Conservation (phyloP, 2,113 vertebrate species). For the Cisticola juncidis region DNA sequence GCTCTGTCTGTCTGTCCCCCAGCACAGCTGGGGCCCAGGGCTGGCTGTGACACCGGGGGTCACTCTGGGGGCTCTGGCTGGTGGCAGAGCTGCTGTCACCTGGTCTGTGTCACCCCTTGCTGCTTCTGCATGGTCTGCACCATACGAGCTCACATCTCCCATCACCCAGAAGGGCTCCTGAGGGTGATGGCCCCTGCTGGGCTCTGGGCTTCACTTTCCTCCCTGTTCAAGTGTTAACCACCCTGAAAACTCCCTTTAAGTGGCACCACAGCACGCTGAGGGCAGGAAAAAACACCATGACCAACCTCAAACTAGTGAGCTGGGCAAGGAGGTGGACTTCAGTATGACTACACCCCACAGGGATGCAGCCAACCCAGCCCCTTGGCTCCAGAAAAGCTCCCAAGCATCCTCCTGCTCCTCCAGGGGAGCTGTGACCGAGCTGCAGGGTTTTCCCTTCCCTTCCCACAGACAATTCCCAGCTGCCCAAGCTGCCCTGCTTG, state of each 20-base stretch:
- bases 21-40: neutral
- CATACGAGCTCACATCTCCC: accelerated
- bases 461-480: neutral
- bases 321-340: neutral
- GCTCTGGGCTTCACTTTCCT: neutral
- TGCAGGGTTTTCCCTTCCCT: neutral
- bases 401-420: accelerated
- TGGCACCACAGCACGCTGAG: neutral
- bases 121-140: neutral
- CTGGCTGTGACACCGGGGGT: neutral
- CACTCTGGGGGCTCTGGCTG: accelerated
- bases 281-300: neutral
- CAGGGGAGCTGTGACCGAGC: neutral
- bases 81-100: neutral
- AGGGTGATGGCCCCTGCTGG: neutral
- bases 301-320: neutral
- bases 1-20: neutral
- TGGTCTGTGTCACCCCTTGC: neutral
- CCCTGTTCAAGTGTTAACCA: neutral
- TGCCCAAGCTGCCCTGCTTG: neutral
- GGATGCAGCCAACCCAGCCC: neutral
- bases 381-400: neutral
- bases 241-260: neutral
- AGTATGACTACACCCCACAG: neutral
- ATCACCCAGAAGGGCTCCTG: neutral